phyloP scores from a whole-genome alignment of 2,888 invertebrate species.

The Drosophila subsilvestris region DNA sequence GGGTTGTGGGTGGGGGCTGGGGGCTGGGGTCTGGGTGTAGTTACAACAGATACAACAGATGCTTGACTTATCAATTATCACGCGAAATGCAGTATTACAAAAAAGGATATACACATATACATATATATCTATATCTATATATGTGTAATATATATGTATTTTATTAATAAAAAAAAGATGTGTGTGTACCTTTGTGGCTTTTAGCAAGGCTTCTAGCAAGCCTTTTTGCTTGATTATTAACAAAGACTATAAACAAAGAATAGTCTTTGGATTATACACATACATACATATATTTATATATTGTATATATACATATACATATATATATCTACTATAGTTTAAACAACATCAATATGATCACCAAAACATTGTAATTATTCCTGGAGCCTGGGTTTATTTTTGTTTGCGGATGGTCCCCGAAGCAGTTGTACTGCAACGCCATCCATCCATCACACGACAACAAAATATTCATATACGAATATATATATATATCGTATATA shows the following conservation, averaged over 20 bases:
- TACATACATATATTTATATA: conserved; percentile 28
- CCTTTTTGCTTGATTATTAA: conserved; percentile 17
- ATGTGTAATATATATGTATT: conserved; percentile 18
- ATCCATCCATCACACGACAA: conserved; percentile 61
- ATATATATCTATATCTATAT: conserved; percentile 27
- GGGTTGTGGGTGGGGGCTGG: not conserved
- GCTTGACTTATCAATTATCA: conserved; percentile 69
- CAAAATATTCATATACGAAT: conserved; percentile 42
- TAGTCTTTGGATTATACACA: conserved; percentile 23
- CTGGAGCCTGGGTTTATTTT: conserved; percentile 19
- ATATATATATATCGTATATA: conserved; percentile 22
- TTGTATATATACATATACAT: conserved; percentile 15
- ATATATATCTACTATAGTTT: conserved; percentile 23
- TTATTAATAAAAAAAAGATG: too few species aligned
- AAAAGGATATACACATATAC: conserved; percentile 25
- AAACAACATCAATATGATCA: conserved; percentile 70
- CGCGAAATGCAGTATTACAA: conserved; percentile 71
- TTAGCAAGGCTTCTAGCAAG: conserved; percentile 34
- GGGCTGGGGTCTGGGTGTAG: too few species aligned
- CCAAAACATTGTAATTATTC: conserved; percentile 59
- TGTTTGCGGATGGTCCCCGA: conserved; percentile 13
- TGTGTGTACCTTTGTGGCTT: conserved; percentile 6
- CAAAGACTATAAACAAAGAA: too few species aligned
- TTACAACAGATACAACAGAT: conserved; percentile 45
- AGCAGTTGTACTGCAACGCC: conserved; percentile 58